Percentiles rank a stretch among this genome's conserved stretches.
phyloP scores from a whole-genome alignment of 2,113 vertebrate genomes.

The Elanoides forficatus region DNA sequence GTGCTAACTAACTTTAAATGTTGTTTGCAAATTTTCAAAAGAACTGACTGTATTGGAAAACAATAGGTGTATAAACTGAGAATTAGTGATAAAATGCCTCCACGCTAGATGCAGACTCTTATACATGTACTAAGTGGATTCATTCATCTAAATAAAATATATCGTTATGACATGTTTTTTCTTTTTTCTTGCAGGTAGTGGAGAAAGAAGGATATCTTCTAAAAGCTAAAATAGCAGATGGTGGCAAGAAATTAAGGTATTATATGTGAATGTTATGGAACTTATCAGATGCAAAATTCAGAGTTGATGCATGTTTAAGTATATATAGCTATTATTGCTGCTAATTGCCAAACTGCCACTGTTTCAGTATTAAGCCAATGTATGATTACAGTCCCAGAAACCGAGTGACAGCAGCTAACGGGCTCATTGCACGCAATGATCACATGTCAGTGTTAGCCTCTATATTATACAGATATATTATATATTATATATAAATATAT shows the following conservation, averaged over 20 bases:
- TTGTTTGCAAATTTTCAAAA: neutral
- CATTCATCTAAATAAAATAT: conserved; percentile 1
- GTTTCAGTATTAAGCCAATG: neutral
- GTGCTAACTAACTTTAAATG: neutral
- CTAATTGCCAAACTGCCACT: neutral
- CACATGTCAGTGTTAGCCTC: neutral
- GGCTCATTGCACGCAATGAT: neutral
- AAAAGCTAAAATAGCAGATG: conserved; percentile 90
- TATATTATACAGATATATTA: neutral
- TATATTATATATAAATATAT: too few species aligned
- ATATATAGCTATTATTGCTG: neutral
- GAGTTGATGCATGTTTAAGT: neutral
- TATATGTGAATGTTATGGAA: neutral
- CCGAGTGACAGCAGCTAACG: neutral
- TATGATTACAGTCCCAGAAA: neutral
- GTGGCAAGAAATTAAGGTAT: conserved; percentile 90
- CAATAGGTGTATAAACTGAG: neutral
- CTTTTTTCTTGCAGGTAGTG: conserved; percentile 72
- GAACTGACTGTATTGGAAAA: neutral
- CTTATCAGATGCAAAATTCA: neutral
- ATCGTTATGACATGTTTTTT: neutral
- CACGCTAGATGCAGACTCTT: neutral
- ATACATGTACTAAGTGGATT: neutral
- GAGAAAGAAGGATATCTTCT: conserved; percentile 88
- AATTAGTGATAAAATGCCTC: neutral